Conservation (phyloP, 2,797 vertebrate genomes). For the Girardinus metallicus region DNA sequence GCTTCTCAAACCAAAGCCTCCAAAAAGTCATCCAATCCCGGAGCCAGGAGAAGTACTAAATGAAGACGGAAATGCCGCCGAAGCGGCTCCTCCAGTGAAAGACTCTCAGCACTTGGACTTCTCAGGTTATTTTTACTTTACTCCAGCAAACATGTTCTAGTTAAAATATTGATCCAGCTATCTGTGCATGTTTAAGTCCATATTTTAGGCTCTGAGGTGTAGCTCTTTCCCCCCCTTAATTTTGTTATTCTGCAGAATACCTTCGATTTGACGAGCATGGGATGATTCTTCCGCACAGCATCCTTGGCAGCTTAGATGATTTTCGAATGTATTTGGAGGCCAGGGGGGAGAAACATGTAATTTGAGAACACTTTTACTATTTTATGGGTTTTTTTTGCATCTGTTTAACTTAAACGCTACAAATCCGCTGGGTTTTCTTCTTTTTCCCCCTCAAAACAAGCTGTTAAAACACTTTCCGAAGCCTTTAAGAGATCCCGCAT, state of each 20-base stretch:
- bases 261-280: conserved; percentile 68
- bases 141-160: neutral
- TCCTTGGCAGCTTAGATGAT: conserved; percentile 88
- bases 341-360: conserved; percentile 83
- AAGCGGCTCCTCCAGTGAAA: conserved; percentile 56
- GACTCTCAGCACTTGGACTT: conserved; percentile 58
- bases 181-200: neutral
- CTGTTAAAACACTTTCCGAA: conserved; percentile 73
- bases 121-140: conserved; percentile 70
- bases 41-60: conserved; percentile 53
- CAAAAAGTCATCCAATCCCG: conserved; percentile 56
- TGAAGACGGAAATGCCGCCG: conserved; percentile 36
- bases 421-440: neutral
- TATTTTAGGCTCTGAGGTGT: neutral
- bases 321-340: conserved; percentile 84
- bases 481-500: conserved; percentile 19
- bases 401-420: neutral
- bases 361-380: neutral
- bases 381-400: too few relatives aligned
- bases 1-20: conserved; percentile 72
- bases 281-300: conserved; percentile 87
- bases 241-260: conserved; percentile 31
- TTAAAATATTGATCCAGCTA: neutral
- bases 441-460: conserved; percentile 65
- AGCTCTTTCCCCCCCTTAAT: conserved; percentile 55